phyloP scores from a whole-genome alignment of 2,888 invertebrate genomes.

The Tigriopus californicus region DNA sequence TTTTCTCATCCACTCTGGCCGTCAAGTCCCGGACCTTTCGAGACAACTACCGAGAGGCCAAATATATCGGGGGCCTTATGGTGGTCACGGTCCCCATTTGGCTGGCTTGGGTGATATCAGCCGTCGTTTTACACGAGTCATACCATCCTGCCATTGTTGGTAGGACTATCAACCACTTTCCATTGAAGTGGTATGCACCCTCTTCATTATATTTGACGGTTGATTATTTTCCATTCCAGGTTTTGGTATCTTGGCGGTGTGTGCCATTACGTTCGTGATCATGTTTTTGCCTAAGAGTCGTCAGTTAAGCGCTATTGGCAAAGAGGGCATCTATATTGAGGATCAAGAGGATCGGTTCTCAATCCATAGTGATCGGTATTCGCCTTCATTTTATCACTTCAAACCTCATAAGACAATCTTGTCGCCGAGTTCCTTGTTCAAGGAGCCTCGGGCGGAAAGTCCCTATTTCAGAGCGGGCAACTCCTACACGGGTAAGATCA shows the following conservation, averaged over 20 bases:
- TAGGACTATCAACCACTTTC: constrained; percentile 21
- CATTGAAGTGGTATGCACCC: neutral
- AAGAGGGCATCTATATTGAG: constrained; percentile 41
- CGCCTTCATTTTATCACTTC: constrained; percentile 80
- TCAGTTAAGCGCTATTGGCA: constrained; percentile 74
- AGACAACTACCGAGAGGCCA: constrained; percentile 80
- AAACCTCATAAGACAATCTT: constrained; percentile 44
- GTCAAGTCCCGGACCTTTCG: constrained; percentile 62
- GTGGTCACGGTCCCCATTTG: constrained; percentile 70
- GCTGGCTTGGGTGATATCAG: constrained; percentile 65
- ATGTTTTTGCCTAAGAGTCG: constrained; percentile 81
- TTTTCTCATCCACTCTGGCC: constrained; percentile 64
- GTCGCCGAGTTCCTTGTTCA: neutral
- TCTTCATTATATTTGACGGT: constrained; percentile 16
- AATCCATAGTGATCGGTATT: constrained; percentile 52
- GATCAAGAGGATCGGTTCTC: constrained; percentile 58
- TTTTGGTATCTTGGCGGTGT: constrained; percentile 66
- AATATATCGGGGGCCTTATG: constrained; percentile 72
- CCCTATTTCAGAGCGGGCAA: constrained; percentile 4
- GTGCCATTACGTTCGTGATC: constrained; percentile 64
- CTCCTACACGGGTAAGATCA: constrained; percentile 5
- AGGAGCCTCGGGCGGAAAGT: constrained; percentile 3
- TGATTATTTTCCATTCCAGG: constrained; percentile 47
- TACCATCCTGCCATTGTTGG: constrained; percentile 24
- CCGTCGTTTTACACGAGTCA: constrained; percentile 28